Conservation (phyloP, 1,140 invertebrate species). For the Dinothrombium tinctorium region DNA sequence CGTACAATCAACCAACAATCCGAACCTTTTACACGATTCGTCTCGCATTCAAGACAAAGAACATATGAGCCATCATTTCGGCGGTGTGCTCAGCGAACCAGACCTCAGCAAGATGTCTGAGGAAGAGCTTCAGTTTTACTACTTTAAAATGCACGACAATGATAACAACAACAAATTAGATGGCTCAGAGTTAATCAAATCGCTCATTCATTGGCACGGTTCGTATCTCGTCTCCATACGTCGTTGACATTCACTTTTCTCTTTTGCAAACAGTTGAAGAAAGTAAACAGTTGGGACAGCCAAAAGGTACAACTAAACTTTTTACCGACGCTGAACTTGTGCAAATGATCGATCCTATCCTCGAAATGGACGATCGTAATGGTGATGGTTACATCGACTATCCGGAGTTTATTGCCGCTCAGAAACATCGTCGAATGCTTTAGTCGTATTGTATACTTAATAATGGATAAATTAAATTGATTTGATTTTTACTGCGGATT, state of each 20-base stretch:
- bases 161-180: conserved; percentile 87
- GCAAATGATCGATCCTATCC: conserved; percentile 72
- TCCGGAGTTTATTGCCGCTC: conserved; percentile 72
- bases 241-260: conserved; percentile 5
- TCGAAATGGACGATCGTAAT: conserved; percentile 72
- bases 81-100: conserved; percentile 14
- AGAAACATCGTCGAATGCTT: too few relatives aligned
- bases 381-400: conserved; percentile 85
- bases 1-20: too few relatives aligned
- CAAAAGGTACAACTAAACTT: conserved; percentile 35
- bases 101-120: conserved; percentile 85
- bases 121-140: conserved; percentile 79
- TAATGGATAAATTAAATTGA: too few relatives aligned
- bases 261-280: conserved; percentile 14
- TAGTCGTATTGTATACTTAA: too few relatives aligned
- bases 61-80: conserved; percentile 10
- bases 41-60: conserved; percentile 15
- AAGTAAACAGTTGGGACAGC: conserved; percentile 12
- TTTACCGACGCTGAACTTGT: conserved; percentile 69
- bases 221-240: too few relatives aligned
- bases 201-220: conserved; percentile 25
- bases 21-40: conserved; percentile 15
- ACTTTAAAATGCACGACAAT: conserved; percentile 89
- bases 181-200: conserved; percentile 76
- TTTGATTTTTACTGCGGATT: too few relatives aligned